These are phyloP conservation scores for Ceuthmochares aereus DNA, from an alignment of 2,113 vertebrate genomes.

Conservation along the genomic window DNA sequence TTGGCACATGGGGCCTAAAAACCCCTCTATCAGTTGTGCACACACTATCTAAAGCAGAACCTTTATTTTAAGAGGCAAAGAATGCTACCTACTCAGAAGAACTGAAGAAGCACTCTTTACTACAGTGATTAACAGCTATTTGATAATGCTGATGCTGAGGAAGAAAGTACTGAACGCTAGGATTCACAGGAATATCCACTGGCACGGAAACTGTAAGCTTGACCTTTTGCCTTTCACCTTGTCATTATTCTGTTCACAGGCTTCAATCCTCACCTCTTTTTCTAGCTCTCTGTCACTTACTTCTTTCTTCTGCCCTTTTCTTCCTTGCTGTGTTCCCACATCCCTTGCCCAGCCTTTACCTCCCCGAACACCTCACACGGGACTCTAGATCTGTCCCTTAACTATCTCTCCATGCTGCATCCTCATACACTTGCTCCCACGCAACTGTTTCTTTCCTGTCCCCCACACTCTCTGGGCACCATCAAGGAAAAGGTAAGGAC, in stretches of 20 bases:
- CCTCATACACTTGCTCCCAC: background rate
- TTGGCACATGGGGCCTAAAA: background rate
- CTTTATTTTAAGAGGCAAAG: background rate
- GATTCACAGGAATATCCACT: background rate
- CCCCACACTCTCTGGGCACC: background rate
- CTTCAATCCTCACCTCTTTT: background rate
- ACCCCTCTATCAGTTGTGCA: background rate
- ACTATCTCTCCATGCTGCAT: background rate
- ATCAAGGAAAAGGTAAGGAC: background rate
- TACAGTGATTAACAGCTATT: background rate
- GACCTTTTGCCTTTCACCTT: background rate
- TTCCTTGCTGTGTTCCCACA: background rate
- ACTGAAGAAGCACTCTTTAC: background rate
- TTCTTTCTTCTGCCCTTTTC: background rate
- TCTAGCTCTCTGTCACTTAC: background rate
- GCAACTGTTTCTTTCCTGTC: background rate
- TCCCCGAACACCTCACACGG: background rate
- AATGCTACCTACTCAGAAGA: background rate
- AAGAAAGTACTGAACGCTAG: background rate
- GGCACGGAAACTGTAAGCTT: background rate
- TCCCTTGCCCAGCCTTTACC: background rate
- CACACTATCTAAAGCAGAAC: background rate
- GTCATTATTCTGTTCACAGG: background rate
- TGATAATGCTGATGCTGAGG: background rate
- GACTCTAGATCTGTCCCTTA: background rate